Evolutionary conservation across 53 echinoderm and acorn worm genomes (phyloP).

Genomic region (Stichopus horrens): DNA sequence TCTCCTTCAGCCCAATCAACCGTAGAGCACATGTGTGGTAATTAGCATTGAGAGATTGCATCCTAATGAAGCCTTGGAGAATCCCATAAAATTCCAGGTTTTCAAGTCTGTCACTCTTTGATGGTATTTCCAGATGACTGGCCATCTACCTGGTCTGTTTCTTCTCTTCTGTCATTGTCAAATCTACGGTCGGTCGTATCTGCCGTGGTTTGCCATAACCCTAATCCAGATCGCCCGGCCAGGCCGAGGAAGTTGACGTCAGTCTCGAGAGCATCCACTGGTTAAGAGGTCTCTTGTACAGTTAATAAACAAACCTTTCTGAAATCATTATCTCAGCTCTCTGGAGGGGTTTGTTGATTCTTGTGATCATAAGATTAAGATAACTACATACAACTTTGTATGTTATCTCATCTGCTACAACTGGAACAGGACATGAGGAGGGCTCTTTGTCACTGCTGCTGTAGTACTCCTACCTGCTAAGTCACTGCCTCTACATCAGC

Average conservation of each 20-base stretch:
- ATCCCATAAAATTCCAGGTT: no score
- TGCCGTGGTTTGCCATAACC: neutral
- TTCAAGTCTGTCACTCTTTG: no score
- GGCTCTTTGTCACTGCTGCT: conserved; percentile 22
- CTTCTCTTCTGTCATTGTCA: neutral
- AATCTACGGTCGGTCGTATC: neutral
- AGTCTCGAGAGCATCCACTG: neutral
- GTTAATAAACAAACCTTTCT: conserved; percentile 37
- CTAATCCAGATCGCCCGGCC: neutral
- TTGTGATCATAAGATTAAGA: conserved; percentile 31
- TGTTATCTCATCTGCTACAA: conserved; percentile 32
- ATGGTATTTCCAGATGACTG: conserved; percentile 22
- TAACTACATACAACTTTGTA: neutral
- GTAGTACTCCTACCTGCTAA: neutral
- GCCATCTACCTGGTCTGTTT: conserved; percentile 23
- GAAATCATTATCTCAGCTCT: conserved; percentile 10
- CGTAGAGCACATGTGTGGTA: no score
- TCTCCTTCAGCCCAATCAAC: no score
- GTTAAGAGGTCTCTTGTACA: conserved; percentile 23
- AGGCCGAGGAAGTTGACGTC: neutral
- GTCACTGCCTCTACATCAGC: neutral
- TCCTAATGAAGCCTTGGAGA: no score
- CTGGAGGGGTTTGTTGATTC: conserved; percentile 18
- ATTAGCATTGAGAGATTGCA: no score
- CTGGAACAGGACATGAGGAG: neutral